Evolutionary conservation across 2,888 invertebrate species (phyloP), one percentile per base, ranked within the genome.

Genomic region (Ferrisia virgata): DNA sequence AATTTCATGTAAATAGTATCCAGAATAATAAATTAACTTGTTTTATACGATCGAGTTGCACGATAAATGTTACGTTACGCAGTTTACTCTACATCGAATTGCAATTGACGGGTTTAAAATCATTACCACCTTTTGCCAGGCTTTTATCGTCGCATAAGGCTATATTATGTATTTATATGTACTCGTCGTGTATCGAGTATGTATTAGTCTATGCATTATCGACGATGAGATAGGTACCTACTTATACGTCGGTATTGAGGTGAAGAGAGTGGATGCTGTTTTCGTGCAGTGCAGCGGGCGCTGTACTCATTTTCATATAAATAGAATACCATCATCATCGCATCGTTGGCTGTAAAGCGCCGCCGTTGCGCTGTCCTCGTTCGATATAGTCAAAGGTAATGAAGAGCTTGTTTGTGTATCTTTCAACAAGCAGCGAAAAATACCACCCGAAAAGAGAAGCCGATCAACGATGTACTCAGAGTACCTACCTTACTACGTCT

Each of bases 1-100:
- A 72, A 72, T 72, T 72, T 72, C 72, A 72, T 72, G 72, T 72
- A 72, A 72, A 72, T 72, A 72, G 58, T 33, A 72, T 31, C 72
- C 33, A 33, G 72, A 72, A 72, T 72, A 33, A 72, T 72, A 72
- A 72, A 72, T 72, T 72, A 72, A 72, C 72, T 22, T 72, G 72
- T 72, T 72, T 72, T 33, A 72, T 31, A 72, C 72, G 72, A 72
- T 31, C 72, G 25, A 72, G 31, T 33, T 72, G 25, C 72, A 33
- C 72, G 72, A 33, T 72, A 72, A 72, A 72, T 72, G 72, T 33
- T 72, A 72, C 31, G 33, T 72, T 72, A 33, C 31, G 33, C 33
- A 72, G 33, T 72, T 72, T 72, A 72, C 72, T 72, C 33, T 72
- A 72, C 72, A n/a, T 72, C 72, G 25, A 72, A 72, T 72, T 33